Conservation (phyloP, 1,140 invertebrate genomes). For the Drosophila sechellia region DNA sequence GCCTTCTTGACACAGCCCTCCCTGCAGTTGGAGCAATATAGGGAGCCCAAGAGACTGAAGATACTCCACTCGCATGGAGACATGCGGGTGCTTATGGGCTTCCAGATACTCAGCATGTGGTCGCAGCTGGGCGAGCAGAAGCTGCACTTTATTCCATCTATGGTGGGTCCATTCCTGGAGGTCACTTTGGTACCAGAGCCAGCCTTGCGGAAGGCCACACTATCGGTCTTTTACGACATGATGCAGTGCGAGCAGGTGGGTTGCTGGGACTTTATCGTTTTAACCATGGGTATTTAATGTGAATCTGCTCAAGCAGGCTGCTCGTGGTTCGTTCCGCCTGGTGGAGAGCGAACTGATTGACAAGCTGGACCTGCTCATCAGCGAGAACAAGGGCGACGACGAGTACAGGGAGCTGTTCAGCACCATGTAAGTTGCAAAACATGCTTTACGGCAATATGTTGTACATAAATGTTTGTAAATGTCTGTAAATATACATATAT, state of each 20-base stretch:
- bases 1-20: conserved; percentile 94
- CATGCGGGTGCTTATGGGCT: conserved; percentile 96
- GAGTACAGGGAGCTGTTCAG: conserved; percentile 96
- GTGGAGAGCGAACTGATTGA: conserved; percentile 97
- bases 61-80: conserved; percentile 94
- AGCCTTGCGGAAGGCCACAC: conserved; percentile 94
- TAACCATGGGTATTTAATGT: not conserved
- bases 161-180: conserved; percentile 97
- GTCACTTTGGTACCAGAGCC: conserved; percentile 96
- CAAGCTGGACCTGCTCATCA: conserved; percentile 95
- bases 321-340: conserved; percentile 88
- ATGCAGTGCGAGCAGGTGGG: conserved; percentile 95
- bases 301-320: conserved; percentile 61
- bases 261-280: not conserved
- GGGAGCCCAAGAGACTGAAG: conserved; percentile 91
- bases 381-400: conserved; percentile 96
- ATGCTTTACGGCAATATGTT: not conserved
- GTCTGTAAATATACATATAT: conserved; percentile 61
- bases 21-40: conserved; percentile 94
- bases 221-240: conserved; percentile 98
- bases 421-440: conserved; percentile 92
- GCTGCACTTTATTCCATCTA: conserved; percentile 94
- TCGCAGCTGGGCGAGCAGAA: conserved; percentile 91
- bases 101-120: conserved; percentile 98
- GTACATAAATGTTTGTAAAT: conserved; percentile 44